A percentile compares a stretch with the other conserved stretches of the same genome.
Conservation (phyloP, 2,888 invertebrate species). For the Petrolisthes cinctipes region DNA sequence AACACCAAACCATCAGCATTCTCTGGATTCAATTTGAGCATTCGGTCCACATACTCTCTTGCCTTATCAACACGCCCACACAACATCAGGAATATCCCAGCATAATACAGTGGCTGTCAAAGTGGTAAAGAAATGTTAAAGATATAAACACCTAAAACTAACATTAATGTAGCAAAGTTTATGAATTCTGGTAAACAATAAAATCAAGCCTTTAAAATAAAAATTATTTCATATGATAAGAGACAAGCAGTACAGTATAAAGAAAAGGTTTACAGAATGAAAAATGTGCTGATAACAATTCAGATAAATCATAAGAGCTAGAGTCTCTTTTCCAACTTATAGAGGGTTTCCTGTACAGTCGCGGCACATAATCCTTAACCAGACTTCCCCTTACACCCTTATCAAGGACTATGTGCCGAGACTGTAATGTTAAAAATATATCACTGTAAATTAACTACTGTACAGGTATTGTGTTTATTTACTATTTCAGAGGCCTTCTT, state of each 20-base stretch:
- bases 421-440: background rate
- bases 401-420: background rate
- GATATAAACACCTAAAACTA: too few relatives aligned
- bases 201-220: background rate
- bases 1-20: slow-evolving; percentile 77
- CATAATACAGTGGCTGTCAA: slow-evolving; percentile 78
- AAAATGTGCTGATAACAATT: too few relatives aligned
- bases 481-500: slow-evolving; percentile 76
- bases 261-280: too few relatives aligned
- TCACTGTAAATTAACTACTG: background rate
- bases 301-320: too few relatives aligned
- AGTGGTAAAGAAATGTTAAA: too few relatives aligned
- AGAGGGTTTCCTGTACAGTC: too few relatives aligned
- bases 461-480: background rate
- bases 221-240: too few relatives aligned
- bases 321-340: too few relatives aligned
- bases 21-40: slow-evolving; percentile 78
- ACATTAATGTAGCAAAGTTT: too few relatives aligned
- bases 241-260: too few relatives aligned
- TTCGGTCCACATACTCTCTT: slow-evolving; percentile 83
- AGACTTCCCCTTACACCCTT: too few relatives aligned
- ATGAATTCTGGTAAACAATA: background rate
- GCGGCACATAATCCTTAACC: too few relatives aligned
- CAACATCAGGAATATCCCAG: slow-evolving; percentile 81
- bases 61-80: slow-evolving; percentile 84